Conservation (phyloP, 2,797 vertebrate species). For the Pempheris klunzingeri region DNA sequence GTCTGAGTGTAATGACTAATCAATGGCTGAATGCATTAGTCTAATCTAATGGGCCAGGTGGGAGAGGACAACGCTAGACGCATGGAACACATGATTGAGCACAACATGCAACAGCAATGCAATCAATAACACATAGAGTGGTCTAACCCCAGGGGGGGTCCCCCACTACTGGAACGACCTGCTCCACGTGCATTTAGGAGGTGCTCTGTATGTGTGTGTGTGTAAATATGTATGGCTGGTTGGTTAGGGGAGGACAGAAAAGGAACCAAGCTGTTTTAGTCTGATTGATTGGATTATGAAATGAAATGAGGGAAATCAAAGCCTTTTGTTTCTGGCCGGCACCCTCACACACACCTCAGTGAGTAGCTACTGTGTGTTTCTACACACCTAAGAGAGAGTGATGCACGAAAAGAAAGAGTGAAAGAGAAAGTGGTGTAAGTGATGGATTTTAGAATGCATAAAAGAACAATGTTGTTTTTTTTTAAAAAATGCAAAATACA, state of each 20-base stretch:
- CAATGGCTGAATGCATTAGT: conserved; percentile 98
- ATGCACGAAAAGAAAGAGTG: conserved; percentile 21
- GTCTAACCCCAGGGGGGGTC: conserved; percentile 85
- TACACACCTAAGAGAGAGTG: neutral
- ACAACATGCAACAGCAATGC: conserved; percentile 91
- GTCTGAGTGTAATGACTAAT: conserved; percentile 97
- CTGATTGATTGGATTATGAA: conserved; percentile 84
- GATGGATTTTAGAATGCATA: conserved; percentile 6
- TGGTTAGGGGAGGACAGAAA: conserved; percentile 68
- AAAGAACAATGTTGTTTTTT: neutral
- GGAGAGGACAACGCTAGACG: conserved; percentile 93
- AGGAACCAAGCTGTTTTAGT: conserved; percentile 66
- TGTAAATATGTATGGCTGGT: conserved; percentile 72
- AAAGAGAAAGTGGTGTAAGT: neutral
- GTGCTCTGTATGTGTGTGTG: conserved; percentile 27
- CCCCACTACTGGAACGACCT: conserved; percentile 61
- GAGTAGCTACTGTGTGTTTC: conserved; percentile 35
- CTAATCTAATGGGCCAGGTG: conserved; percentile 96
- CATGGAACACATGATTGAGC: conserved; percentile 93
- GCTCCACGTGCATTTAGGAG: conserved; percentile 68
- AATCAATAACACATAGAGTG: conserved; percentile 95
- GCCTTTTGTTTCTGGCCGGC: conserved; percentile 48
- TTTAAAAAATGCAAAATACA: neutral
- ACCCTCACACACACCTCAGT: conserved; percentile 35
- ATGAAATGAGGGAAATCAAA: conserved; percentile 76